These are phyloP conservation scores for Pelecanus crispus DNA, from an alignment of 2,113 vertebrate species.

Conservation along the genomic window DNA sequence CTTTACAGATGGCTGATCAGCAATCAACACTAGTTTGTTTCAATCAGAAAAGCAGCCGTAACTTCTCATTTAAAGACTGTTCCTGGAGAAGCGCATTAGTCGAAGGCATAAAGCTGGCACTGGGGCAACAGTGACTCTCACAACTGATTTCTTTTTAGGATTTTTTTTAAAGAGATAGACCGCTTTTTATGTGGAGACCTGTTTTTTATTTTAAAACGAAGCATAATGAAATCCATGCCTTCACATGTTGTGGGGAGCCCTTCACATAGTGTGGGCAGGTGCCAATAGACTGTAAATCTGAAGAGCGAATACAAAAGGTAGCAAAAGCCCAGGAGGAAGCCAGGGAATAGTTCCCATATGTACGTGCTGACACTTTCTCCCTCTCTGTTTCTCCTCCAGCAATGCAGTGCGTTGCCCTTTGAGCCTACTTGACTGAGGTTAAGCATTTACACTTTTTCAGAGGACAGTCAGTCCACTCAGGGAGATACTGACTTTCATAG, in stretches of 20 bases:
- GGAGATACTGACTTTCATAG: conserved; percentile 6
- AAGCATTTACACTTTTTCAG: conserved; percentile 38
- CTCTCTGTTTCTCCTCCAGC: background rate
- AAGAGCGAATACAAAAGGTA: conserved; percentile 47
- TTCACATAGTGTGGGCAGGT: background rate
- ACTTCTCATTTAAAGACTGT: conserved; percentile 82
- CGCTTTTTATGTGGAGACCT: background rate
- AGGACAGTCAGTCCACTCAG: background rate
- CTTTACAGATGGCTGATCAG: conserved; percentile 93
- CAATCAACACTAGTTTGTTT: conserved; percentile 92
- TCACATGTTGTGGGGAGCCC: background rate
- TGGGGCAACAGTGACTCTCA: conserved; percentile 23
- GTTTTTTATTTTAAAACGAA: background rate
- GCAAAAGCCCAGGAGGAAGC: conserved; percentile 18
- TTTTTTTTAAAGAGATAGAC: conserved; percentile 59
- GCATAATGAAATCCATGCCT: conserved; percentile 29
- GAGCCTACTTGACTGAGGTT: conserved; percentile 30
- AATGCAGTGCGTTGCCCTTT: background rate
- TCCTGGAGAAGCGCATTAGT: conserved; percentile 67
- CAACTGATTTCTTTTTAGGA: conserved; percentile 40
- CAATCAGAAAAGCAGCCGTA: conserved; percentile 82
- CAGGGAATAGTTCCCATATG: conserved; percentile 38
- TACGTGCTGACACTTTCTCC: background rate
- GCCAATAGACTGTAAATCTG: conserved; percentile 48
- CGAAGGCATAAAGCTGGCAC: conserved; percentile 59